Evolutionary conservation across 2,888 invertebrate species (phyloP).

Genomic region (Amiota mariae): DNA sequence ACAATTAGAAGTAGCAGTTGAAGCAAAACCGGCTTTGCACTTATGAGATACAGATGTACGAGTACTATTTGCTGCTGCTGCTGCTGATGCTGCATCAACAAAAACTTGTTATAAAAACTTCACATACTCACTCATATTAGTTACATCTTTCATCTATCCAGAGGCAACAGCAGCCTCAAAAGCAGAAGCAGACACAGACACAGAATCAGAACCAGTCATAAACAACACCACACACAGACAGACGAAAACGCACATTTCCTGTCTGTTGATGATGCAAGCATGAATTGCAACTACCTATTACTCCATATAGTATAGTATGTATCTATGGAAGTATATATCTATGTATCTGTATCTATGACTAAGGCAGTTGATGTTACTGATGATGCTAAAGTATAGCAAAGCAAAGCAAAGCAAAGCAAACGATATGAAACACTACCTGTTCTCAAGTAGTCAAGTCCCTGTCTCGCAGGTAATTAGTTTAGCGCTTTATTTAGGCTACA

Average conservation of each 20-base stretch:
- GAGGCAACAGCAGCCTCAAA: not conserved
- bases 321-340: no score
- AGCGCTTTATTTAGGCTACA: conserved; percentile 42
- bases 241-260: conserved; percentile 51
- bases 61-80: not conserved
- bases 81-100: not conserved
- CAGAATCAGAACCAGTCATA: not conserved
- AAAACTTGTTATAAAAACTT: conserved; percentile 21
- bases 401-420: no score
- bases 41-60: conserved; percentile 7
- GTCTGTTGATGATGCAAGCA: conserved; percentile 45
- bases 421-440: conserved; percentile 22
- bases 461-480: conserved; percentile 60
- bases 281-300: conserved; percentile 19
- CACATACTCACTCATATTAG: conserved; percentile 26
- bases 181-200: not conserved
- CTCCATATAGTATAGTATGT: no score
- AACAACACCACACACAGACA: conserved; percentile 38
- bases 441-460: conserved; percentile 22
- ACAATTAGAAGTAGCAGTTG: conserved; percentile 17
- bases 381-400: conserved; percentile 9
- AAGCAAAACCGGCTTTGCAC: conserved; percentile 7
- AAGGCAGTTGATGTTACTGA: conserved; percentile 14
- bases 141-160: conserved; percentile 14
- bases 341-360: conserved; percentile 4